These are phyloP conservation scores for Morone saxatilis DNA, from an alignment of 2,113 vertebrate genomes.

Conservation along the genomic window DNA sequence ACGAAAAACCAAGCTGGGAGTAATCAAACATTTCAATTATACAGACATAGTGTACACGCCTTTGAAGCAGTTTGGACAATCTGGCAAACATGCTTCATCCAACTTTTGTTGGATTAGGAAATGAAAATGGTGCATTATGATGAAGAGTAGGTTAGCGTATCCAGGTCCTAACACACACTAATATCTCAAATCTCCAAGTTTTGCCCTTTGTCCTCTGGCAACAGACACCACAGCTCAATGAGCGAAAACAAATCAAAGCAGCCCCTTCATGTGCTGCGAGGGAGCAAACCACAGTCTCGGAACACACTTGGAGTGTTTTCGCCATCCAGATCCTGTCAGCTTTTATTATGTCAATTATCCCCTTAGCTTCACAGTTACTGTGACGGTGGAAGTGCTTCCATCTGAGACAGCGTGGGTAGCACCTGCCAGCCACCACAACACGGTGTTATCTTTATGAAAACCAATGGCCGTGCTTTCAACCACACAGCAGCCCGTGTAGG, in stretches of 20 bases:
- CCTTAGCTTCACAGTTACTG: constrained; percentile 27
- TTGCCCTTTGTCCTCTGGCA: constrained; percentile 9
- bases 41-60: background rate
- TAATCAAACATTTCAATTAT: constrained; percentile 12
- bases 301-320: constrained; percentile 41
- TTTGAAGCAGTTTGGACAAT: constrained; percentile 5
- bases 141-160: background rate
- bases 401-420: constrained; percentile 15
- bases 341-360: constrained; percentile 54
- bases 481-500: background rate
- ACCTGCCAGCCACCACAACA: constrained; percentile 36
- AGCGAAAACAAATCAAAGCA: constrained; percentile 31
- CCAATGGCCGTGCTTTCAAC: background rate
- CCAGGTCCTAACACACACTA: background rate
- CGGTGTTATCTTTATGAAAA: constrained; percentile 4
- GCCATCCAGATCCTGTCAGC: constrained; percentile 35
- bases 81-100: constrained; percentile 10
- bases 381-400: constrained; percentile 28
- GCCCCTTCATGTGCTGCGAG: constrained; percentile 25
- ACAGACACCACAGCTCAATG: background rate
- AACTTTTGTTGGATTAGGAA: background rate
- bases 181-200: background rate
- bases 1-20: background rate
- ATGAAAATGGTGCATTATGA: background rate
- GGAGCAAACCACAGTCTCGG: constrained; percentile 47